A percentile compares a stretch with the other conserved stretches of the same genome.
Evolutionary conservation across 2,797 vertebrate species (phyloP).

Genomic region (Xenopus petersii): DNA sequence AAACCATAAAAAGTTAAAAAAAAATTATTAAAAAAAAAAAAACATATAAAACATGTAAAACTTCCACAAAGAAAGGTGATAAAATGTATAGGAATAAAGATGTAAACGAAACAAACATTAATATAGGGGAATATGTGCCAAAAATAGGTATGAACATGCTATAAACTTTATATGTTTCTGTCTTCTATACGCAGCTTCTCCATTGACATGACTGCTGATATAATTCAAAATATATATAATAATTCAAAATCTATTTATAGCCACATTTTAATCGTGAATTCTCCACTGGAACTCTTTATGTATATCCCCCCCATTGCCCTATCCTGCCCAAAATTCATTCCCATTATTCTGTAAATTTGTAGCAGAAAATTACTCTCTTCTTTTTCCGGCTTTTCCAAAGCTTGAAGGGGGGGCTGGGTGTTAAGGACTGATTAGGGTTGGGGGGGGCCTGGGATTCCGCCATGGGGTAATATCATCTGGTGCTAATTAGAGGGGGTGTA

Average conservation of each 20-base stretch:
- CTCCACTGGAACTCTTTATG: too few species aligned
- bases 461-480: conserved; percentile 50
- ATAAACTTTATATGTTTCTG: conserved; percentile 22
- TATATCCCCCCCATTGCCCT: neutral
- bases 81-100: too few species aligned
- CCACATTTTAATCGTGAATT: too few species aligned
- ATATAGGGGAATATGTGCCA: conserved; percentile 29
- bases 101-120: too few species aligned
- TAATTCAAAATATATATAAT: too few species aligned
- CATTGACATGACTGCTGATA: too few species aligned
- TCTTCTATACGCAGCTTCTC: too few species aligned
- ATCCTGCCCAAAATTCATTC: conserved; percentile 2
- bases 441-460: conserved; percentile 29
- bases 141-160: neutral
- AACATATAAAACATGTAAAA: too few species aligned
- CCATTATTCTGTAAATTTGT: neutral
- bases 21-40: too few species aligned
- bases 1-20: too few species aligned
- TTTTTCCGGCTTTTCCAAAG: conserved; percentile 49
- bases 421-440: conserved; percentile 19
- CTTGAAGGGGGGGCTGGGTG: conserved; percentile 39
- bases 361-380: conserved; percentile 37
- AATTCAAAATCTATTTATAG: too few species aligned
- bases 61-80: too few species aligned
- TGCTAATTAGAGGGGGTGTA: conserved; percentile 42